A percentile compares a stretch with the other conserved stretches of the same genome.
These are phyloP conservation scores for Rhinophrynus dorsalis DNA, from an alignment of 2,797 vertebrate species.

Conservation along the genomic window DNA sequence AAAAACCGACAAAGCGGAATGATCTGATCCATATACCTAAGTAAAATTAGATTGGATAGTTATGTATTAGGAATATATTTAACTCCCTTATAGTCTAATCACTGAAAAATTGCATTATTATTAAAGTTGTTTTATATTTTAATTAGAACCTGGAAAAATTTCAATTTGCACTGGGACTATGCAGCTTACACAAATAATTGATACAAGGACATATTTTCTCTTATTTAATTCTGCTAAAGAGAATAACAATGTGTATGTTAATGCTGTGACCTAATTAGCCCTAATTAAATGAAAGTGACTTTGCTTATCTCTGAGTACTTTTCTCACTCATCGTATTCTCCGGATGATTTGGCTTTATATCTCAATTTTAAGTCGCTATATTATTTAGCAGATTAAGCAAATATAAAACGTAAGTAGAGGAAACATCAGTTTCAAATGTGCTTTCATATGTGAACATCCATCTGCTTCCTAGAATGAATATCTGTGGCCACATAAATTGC, in stretches of 20 bases:
- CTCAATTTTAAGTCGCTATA: conserved; percentile 11
- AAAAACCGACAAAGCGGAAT: no score
- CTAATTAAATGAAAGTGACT: conserved; percentile 33
- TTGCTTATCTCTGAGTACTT: conserved; percentile 23
- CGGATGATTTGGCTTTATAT: conserved; percentile 32
- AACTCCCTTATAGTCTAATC: no score
- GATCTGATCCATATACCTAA: no score
- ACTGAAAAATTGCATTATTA: no score
- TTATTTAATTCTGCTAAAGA: conserved; percentile 5
- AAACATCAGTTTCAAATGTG: conserved; percentile 29
- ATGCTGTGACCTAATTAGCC: conserved; percentile 17
- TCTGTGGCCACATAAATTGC: conserved; percentile 12
- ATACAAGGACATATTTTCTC: neutral
- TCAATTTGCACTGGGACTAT: neutral
- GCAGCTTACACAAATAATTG: neutral
- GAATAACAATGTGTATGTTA: conserved; percentile 12
- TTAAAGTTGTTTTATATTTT: no score
- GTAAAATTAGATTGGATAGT: no score
- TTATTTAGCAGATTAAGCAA: conserved; percentile 38
- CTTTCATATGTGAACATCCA: conserved; percentile 33
- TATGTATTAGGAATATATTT: no score
- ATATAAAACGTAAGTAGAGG: conserved; percentile 24
- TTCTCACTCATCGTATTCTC: conserved; percentile 6
- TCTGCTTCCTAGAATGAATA: conserved; percentile 13
- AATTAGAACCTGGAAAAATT: neutral